These are phyloP conservation scores for Apostichopus californicus DNA, from an alignment of 35 echinoderm and acorn worm species.

Conservation along the genomic window DNA sequence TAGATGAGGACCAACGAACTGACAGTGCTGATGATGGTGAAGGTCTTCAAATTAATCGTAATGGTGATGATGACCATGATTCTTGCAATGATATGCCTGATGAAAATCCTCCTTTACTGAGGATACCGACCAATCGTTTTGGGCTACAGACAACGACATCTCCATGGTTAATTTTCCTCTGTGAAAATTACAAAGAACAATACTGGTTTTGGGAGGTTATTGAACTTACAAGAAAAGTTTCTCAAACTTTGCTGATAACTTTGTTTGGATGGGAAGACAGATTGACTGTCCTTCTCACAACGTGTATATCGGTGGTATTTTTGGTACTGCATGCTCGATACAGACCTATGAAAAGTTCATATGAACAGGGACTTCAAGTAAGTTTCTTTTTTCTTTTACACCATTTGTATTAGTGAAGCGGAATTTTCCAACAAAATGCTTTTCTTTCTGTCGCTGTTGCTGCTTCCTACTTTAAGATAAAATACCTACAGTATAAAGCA, in stretches of 20 bases:
- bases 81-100: not conserved
- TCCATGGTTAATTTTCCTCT: constrained; percentile 7
- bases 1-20: no score
- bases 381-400: no score
- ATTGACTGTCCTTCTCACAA: constrained; percentile 24
- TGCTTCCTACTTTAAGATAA: no score
- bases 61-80: no score
- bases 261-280: constrained; percentile 47
- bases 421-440: no score
- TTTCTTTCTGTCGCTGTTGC: no score
- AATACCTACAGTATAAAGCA: no score
- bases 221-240: constrained; percentile 51
- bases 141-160: not conserved
- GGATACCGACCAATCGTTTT: not conserved
- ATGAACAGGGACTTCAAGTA: constrained; percentile 61
- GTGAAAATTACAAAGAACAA: constrained; percentile 60
- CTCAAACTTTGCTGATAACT: constrained; percentile 30
- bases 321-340: constrained; percentile 30
- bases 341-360: constrained; percentile 57
- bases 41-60: not conserved
- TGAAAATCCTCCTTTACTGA: not conserved
- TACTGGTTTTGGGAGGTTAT: constrained; percentile 69
- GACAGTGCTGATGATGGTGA: not conserved
- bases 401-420: no score
- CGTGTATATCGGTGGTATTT: constrained; percentile 40